These are phyloP conservation scores for Tetramorium parvispinum DNA, from an alignment of 1,140 invertebrate species.

Conservation along the genomic window DNA sequence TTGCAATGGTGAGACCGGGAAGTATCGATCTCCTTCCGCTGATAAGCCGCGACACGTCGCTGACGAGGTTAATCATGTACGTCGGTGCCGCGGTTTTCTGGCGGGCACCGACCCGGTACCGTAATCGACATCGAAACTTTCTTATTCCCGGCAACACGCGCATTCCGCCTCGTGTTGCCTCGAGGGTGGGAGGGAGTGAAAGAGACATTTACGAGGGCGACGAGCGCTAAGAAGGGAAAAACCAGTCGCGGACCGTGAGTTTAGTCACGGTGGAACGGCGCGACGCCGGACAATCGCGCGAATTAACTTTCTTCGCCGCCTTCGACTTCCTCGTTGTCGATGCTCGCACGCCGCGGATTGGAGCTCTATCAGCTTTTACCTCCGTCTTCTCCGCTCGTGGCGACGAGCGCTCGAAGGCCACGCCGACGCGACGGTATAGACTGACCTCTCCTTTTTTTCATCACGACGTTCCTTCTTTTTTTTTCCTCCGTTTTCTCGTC, in stretches of 20 bases:
- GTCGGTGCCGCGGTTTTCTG: conserved; percentile 13
- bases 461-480: not conserved
- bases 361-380: conserved; percentile 45
- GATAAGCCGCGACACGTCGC: not conserved
- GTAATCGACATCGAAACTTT: conserved; percentile 61
- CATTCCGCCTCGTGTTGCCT: conserved; percentile 36
- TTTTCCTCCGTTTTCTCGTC: not conserved
- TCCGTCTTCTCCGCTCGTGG: not conserved
- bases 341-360: conserved; percentile 56
- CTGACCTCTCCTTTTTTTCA: conserved; percentile 43
- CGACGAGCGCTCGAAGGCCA: not conserved
- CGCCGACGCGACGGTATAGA: conserved; percentile 10
- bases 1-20: not conserved
- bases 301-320: conserved; percentile 70
- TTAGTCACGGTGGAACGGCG: conserved; percentile 58
- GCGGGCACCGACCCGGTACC: conserved; percentile 19
- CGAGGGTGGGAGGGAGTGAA: conserved; percentile 22
- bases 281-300: conserved; percentile 66
- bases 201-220: conserved; percentile 58
- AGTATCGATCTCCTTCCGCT: not conserved
- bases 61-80: conserved; percentile 24
- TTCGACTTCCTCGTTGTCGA: conserved; percentile 64
- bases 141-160: conserved; percentile 62
- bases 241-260: conserved; percentile 39
- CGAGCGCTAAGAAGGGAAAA: conserved; percentile 51